Base-by-base conservation (phyloP, 2,113 vertebrate species). In the human (Homo sapiens) region DNA sequence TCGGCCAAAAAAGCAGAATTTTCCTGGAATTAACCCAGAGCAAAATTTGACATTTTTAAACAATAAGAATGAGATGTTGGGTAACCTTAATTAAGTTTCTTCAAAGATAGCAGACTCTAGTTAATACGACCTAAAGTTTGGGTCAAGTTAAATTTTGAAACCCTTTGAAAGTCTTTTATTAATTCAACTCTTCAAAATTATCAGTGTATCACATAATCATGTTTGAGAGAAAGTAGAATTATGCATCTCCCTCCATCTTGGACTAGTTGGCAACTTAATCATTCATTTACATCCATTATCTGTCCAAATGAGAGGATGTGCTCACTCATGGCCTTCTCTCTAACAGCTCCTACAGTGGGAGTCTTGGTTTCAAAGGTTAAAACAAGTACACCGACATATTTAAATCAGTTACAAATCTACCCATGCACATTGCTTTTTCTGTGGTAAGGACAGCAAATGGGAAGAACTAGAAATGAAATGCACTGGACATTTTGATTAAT, bases 401-500 rank as follows among this genome's bases (percentile, higher is more conserved):
- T 87, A 66, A 78, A 43, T 61, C 61, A 70, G 27, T 50, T 64
- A 48, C 57, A 96, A 40, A 93, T 92, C 59, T 91, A 20, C 10
- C 48, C 13, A 12, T 4, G 18, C 40, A 38, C 40, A 80, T 55
- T 82, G 45, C 38, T 70, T 88, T 88, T 89, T 94, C 92, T 94
- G 16, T 48, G 50, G 68, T 79, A 82, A 92, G 45, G 88, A 86
- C 25, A 89, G 23, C 43, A 87, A 52, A 59, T 52, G 20, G 57
- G 68, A 89, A 50, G 85, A 94, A 55, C n/a, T 70, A 70, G 59
- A 80, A 82, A 82, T n/a, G 30, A 86, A 97, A 83, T 82, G 45
- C 59, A 89, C 12, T 92, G 76, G 27, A 92, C 59, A 86, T 96
- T 79, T 92, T 97, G 88, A 97, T 94, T 92, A 95, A 95, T 81